Evolutionary conservation across 2,113 vertebrate species (phyloP).

Genomic region (Cynopterus brachyotis): DNA sequence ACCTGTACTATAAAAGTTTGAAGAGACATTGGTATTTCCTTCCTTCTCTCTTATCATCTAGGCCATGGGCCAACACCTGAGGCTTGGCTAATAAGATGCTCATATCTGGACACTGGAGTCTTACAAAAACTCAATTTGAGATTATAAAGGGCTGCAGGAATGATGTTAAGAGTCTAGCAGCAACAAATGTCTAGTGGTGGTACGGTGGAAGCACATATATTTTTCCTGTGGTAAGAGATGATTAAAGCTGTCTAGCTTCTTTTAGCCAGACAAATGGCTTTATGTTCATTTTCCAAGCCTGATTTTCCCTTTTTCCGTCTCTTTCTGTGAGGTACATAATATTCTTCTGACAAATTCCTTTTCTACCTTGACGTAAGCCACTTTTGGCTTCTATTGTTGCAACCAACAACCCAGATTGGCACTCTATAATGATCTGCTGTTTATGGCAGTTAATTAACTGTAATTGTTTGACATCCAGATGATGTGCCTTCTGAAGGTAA

Average conservation of each 20-base stretch:
- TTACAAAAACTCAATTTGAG: neutral
- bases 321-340: neutral
- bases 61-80: neutral
- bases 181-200: neutral
- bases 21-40: neutral
- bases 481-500: neutral
- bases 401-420: neutral
- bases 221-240: too few relatives aligned
- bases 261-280: neutral
- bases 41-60: neutral
- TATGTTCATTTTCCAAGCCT: neutral
- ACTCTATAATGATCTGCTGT: neutral
- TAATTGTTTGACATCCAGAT: neutral
- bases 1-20: neutral
- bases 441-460: neutral
- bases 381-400: neutral
- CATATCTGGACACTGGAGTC: neutral
- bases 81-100: neutral
- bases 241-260: neutral
- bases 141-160: neutral
- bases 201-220: neutral
- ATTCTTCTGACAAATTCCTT: neutral
- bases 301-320: neutral
- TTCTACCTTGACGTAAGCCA: neutral
- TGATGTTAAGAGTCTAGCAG: neutral